These are phyloP conservation scores for Prunella fulvescens DNA, from an alignment of 2,113 vertebrate species.

Conservation along the genomic window DNA sequence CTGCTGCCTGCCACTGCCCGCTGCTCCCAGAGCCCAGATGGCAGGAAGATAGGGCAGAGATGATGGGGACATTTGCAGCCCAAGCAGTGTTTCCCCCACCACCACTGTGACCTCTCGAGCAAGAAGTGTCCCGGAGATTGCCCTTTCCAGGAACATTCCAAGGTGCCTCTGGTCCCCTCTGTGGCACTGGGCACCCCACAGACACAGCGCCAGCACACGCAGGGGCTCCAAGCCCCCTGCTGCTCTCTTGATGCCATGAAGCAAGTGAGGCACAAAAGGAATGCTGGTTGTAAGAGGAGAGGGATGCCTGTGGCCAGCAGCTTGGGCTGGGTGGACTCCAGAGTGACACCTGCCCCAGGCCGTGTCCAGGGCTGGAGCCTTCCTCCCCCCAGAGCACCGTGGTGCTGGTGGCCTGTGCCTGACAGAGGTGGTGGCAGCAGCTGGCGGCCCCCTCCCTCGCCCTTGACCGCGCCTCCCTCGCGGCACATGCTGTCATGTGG, in stretches of 20 bases:
- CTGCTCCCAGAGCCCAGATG: not conserved
- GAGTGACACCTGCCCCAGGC: not conserved
- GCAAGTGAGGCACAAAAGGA: not conserved
- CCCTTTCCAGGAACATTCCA: not conserved
- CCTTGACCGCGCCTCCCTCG: not conserved
- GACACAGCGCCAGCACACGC: fast-evolving
- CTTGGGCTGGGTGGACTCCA: not conserved
- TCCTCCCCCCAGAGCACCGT: not conserved
- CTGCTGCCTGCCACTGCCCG: not conserved
- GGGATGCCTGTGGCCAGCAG: not conserved
- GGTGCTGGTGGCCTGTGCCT: fast-evolving
- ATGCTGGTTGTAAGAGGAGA: not conserved
- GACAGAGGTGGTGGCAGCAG: fast-evolving
- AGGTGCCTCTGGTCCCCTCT: not conserved
- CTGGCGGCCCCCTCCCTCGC: not conserved
- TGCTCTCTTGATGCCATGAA: not conserved
- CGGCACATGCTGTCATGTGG: slow-evolving; percentile 33
- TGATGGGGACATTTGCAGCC: not conserved
- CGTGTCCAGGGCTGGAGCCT: not conserved
- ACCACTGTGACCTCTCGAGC: fast-evolving
- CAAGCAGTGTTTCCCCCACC: not conserved
- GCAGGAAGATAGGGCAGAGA: not conserved
- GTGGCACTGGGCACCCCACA: not conserved
- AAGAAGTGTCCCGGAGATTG: not conserved
- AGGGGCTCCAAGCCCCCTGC: not conserved